Percentiles rank a stretch among this genome's conserved stretches.
These are phyloP conservation scores for Xylocopa sonorina DNA, from an alignment of 1,140 invertebrate species.

Conservation along the genomic window DNA sequence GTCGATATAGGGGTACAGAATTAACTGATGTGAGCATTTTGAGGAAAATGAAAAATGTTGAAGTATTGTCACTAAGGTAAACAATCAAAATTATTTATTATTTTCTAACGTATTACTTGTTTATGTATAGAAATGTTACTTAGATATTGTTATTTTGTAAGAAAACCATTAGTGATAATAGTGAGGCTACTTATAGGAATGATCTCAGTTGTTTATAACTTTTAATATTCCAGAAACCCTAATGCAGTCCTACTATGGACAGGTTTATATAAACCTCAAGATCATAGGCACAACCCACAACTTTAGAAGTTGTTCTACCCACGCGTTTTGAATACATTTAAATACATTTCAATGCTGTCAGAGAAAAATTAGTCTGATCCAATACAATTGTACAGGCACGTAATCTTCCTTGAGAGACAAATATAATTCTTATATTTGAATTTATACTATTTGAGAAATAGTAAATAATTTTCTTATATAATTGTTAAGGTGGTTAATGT, in stretches of 20 bases:
- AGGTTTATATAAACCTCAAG: slow-evolving; percentile 70
- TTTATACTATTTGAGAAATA: neutral
- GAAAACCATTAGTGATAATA: neutral
- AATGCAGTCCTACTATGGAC: slow-evolving; percentile 64
- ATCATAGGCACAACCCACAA: slow-evolving; percentile 69
- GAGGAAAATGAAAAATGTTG: slow-evolving; percentile 89
- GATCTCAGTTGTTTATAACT: slow-evolving; percentile 24
- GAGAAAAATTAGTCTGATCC: slow-evolving; percentile 1
- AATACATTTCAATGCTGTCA: slow-evolving; percentile 9
- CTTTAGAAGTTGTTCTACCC: slow-evolving; percentile 73
- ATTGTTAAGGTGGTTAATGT: neutral
- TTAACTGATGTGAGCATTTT: slow-evolving; percentile 89
- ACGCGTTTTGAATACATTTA: slow-evolving; percentile 58
- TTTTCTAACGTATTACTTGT: neutral
- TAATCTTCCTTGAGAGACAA: neutral
- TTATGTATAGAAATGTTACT: neutral
- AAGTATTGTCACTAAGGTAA: slow-evolving; percentile 91
- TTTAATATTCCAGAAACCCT: slow-evolving; percentile 9
- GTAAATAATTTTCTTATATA: neutral
- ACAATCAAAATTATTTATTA: slow-evolving; percentile 23
- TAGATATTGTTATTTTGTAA: neutral
- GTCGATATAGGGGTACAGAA: slow-evolving; percentile 89
- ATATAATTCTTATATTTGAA: neutral
- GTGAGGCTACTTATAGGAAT: slow-evolving; percentile 10
- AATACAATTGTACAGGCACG: neutral